phyloP scores from a whole-genome alignment of 2,113 vertebrate genomes.

The Halcyon malimbica region DNA sequence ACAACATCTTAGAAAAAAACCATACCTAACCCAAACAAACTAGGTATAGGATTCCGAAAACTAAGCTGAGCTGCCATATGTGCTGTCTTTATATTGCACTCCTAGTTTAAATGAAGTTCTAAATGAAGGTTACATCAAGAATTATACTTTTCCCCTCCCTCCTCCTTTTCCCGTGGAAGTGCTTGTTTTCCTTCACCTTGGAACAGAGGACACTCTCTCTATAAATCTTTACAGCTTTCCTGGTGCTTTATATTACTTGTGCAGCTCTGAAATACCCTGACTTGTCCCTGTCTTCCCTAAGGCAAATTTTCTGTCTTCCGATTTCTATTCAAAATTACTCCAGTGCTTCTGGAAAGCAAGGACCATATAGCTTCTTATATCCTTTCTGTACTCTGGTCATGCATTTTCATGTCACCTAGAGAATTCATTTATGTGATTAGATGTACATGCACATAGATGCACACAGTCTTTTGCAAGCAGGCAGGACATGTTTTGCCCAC shows the following conservation, averaged over 20 bases:
- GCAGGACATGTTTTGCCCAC: background rate
- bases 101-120: conserved; percentile 8
- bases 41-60: background rate
- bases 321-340: conserved; percentile 9
- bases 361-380: background rate
- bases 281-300: background rate
- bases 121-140: conserved; percentile 11
- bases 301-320: background rate
- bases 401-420: conserved; percentile 3
- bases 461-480: background rate
- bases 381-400: background rate
- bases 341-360: conserved; percentile 1
- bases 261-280: background rate
- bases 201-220: background rate
- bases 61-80: background rate
- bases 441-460: background rate
- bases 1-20: background rate
- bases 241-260: conserved; percentile 21
- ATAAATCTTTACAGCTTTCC: conserved; percentile 24
- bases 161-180: background rate
- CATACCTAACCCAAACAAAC: background rate
- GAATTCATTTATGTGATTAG: background rate
- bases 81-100: background rate
- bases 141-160: background rate
- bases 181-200: conserved; percentile 48